Percentiles rank a stretch among this genome's conserved stretches.
Evolutionary conservation across 2,113 vertebrate species (phyloP).

Genomic region (Pterocles burchelli): DNA sequence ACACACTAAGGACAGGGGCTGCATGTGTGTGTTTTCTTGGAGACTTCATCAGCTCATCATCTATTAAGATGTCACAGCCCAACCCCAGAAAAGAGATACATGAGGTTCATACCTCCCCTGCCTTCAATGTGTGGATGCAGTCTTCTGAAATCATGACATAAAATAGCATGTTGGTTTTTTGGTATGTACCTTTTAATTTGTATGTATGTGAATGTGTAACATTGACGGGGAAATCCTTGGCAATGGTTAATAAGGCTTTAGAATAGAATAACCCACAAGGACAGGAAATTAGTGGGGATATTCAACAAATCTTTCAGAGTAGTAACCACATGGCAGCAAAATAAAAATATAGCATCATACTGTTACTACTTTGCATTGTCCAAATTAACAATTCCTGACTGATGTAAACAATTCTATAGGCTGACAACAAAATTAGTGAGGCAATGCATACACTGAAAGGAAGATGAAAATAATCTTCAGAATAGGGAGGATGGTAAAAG

Average conservation of each 20-base stretch:
- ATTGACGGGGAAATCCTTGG: neutral
- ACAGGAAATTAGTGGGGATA: neutral
- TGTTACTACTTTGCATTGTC: neutral
- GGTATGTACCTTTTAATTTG: neutral
- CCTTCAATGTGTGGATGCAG: neutral
- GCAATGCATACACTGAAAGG: neutral
- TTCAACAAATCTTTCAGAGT: neutral
- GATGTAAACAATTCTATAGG: neutral
- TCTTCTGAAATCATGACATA: neutral
- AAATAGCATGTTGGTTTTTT: neutral
- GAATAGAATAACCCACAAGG: neutral
- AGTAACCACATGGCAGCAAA: neutral
- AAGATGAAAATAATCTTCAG: neutral
- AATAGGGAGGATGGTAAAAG: neutral
- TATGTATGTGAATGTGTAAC: neutral
- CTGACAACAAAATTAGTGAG: neutral
- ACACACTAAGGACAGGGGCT: neutral
- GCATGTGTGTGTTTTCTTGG: neutral
- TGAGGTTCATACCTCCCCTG: neutral
- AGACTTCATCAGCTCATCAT: neutral
- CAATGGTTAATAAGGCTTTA: neutral
- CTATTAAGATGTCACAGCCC: neutral
- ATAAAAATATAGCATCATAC: neutral
- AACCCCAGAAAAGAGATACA: neutral
- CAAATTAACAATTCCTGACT: conserved; percentile 10